These are phyloP conservation scores for Carcina quercana DNA, from an alignment of 2,888 invertebrate genomes.

Conservation along the genomic window DNA sequence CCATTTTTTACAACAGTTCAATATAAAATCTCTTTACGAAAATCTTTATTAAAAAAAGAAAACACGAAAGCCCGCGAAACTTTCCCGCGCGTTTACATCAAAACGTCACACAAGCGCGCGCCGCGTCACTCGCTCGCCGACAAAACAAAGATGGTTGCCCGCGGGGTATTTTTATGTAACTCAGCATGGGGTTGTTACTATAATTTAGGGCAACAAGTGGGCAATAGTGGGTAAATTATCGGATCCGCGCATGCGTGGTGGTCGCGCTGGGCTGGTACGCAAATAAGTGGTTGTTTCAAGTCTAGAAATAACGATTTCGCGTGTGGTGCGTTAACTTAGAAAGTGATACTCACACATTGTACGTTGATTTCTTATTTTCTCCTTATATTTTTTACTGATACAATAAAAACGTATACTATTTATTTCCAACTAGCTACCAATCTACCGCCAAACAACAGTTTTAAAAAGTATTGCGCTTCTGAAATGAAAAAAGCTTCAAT, in stretches of 20 bases:
- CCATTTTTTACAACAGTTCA: too few relatives aligned
- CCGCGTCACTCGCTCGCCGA: constrained; percentile 45
- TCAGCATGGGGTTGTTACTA: constrained; percentile 61
- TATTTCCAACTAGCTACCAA: too few relatives aligned
- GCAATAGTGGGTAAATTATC: constrained; percentile 55
- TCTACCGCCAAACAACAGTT: too few relatives aligned
- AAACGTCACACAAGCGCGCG: constrained; percentile 43
- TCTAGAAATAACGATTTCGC: constrained; percentile 49
- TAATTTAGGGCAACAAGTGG: constrained; percentile 64
- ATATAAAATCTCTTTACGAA: too few relatives aligned
- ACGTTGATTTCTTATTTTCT: too few relatives aligned
- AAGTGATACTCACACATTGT: too few relatives aligned
- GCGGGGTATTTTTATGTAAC: constrained; percentile 52
- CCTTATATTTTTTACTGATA: too few relatives aligned
- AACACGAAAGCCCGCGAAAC: constrained; percentile 13
- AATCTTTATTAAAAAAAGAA: too few relatives aligned
- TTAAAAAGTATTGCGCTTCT: too few relatives aligned
- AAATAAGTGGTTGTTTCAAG: constrained; percentile 43
- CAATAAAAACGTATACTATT: too few relatives aligned
- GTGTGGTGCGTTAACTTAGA: too few relatives aligned
- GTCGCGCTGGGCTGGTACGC: constrained; percentile 46
- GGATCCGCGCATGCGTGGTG: constrained; percentile 69
- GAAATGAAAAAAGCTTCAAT: too few relatives aligned
- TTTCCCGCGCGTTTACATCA: constrained; percentile 40
- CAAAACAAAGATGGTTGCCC: constrained; percentile 46